Evolutionary conservation across 2,888 invertebrate genomes (phyloP).

Genomic region (Gymnocheta viridis): DNA sequence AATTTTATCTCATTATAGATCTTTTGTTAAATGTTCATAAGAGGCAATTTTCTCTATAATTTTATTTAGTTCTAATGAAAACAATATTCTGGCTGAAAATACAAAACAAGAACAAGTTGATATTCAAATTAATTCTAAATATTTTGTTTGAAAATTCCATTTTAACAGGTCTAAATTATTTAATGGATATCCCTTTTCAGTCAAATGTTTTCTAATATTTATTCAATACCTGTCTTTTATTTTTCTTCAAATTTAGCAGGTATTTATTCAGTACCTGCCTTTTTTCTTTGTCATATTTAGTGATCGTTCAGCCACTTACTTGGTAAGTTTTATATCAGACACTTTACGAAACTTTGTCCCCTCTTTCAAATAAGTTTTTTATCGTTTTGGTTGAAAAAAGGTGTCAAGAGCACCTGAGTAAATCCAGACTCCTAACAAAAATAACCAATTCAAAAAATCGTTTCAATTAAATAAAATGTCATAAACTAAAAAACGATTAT

Average conservation of each 20-base stretch:
- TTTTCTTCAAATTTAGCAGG: not conserved
- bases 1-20: too few species aligned
- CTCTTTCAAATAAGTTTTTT: not conserved
- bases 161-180: too few species aligned
- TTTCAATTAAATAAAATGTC: slow-evolving; percentile 56
- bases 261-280: slow-evolving; percentile 4
- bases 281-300: slow-evolving; percentile 29
- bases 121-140: not conserved
- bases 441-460: slow-evolving; percentile 36
- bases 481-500: slow-evolving; percentile 31
- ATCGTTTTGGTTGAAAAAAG: not conserved
- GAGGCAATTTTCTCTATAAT: too few species aligned
- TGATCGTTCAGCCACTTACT: slow-evolving; percentile 30
- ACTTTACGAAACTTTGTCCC: not conserved
- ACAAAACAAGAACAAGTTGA: too few species aligned
- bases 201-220: too few species aligned
- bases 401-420: slow-evolving; percentile 63
- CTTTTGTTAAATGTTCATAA: too few species aligned
- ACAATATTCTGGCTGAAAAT: too few species aligned
- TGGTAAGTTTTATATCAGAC: not conserved
- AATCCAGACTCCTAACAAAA: slow-evolving; percentile 38
- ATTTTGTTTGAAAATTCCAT: too few species aligned
- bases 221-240: not conserved
- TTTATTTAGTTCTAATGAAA: too few species aligned
- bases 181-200: too few species aligned